Evolutionary conservation across 2,113 vertebrate species (phyloP).

Genomic region (Ellobius talpinus): DNA sequence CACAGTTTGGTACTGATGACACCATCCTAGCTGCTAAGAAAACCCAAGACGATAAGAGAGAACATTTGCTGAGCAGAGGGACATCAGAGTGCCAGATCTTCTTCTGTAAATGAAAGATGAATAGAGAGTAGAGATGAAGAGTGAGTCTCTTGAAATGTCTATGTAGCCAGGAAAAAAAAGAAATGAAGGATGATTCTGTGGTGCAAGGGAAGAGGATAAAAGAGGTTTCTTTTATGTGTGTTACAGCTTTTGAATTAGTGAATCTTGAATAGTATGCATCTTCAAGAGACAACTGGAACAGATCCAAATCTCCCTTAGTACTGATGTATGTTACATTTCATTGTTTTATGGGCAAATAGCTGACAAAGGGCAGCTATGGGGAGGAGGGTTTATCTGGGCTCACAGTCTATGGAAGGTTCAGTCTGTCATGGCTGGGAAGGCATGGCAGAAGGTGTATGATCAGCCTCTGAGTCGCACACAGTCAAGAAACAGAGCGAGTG

Average conservation of each 20-base stretch:
- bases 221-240: background rate
- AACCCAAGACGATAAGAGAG: slow-evolving; percentile 34
- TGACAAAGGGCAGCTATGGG: no score
- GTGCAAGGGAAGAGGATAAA: background rate
- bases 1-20: slow-evolving; percentile 51
- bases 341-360: background rate
- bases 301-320: background rate
- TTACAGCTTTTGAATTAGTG: background rate
- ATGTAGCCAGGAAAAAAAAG: background rate
- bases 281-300: background rate
- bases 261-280: background rate
- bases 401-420: background rate
- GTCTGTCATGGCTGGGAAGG: background rate
- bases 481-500: background rate
- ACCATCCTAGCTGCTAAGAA: slow-evolving; percentile 34
- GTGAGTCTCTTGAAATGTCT: background rate
- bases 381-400: background rate
- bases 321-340: background rate
- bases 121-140: background rate
- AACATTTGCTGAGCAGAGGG: background rate
- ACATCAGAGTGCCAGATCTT: background rate
- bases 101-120: background rate
- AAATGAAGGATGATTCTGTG: background rate
- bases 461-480: background rate
- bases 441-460: background rate